Conservation (phyloP, 2,888 invertebrate genomes). For the Hirtodrosophila alboralis region DNA sequence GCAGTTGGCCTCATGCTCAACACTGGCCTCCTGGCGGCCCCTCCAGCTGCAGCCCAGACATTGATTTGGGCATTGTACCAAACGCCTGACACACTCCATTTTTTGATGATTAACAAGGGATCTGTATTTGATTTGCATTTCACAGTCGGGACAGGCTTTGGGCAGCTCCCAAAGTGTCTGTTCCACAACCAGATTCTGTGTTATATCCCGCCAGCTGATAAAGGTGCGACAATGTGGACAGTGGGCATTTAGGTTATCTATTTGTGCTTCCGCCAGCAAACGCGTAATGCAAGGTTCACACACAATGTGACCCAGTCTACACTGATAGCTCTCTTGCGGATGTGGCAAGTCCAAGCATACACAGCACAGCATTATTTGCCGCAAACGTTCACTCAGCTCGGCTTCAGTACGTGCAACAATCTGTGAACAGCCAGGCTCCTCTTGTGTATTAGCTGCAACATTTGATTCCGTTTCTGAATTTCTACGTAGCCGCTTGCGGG, state of each 20-base stretch:
- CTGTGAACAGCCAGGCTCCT: neutral
- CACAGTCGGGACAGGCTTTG: slow-evolving; percentile 29
- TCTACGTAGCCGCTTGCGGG: slow-evolving; percentile 10
- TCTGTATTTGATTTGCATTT: slow-evolving; percentile 18
- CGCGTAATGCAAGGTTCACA: slow-evolving; percentile 45
- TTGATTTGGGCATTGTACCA: slow-evolving; percentile 30
- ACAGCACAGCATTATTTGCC: slow-evolving; percentile 41
- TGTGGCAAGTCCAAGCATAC: slow-evolving; percentile 50
- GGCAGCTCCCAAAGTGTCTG: slow-evolving; percentile 44
- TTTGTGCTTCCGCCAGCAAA: slow-evolving; percentile 37
- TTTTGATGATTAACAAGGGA: slow-evolving; percentile 17
- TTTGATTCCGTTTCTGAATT: neutral
- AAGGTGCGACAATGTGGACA: slow-evolving; percentile 43
- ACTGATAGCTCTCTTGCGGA: slow-evolving; percentile 48
- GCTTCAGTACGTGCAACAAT: neutral
- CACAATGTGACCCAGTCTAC: slow-evolving; percentile 45
- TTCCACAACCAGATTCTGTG: slow-evolving; percentile 25
- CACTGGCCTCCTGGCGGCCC: slow-evolving; percentile 9
- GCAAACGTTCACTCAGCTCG: slow-evolving; percentile 41
- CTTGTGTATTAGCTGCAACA: neutral
- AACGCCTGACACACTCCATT: slow-evolving; percentile 30
- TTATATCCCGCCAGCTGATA: slow-evolving; percentile 29
- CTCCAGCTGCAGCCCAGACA: slow-evolving; percentile 46
- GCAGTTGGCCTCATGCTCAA: slow-evolving; percentile 26
- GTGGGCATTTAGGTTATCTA: slow-evolving; percentile 1